phyloP scores from a whole-genome alignment of 2,888 invertebrate genomes.

The Branchipolynoe longqiensis region DNA sequence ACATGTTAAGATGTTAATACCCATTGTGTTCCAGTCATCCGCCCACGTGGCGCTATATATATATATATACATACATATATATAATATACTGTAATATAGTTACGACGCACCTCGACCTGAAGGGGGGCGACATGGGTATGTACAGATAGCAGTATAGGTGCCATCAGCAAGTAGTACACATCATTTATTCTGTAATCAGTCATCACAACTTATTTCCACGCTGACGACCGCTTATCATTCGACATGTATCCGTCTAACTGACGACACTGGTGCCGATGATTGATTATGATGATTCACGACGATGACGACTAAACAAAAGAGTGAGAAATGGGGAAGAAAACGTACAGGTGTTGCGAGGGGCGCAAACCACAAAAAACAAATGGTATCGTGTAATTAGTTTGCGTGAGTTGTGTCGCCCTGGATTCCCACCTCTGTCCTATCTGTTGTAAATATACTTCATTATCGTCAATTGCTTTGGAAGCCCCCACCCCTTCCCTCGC shows the following conservation, averaged over 20 bases:
- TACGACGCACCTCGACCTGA: background rate
- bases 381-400: conserved; percentile 39
- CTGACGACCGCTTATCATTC: background rate
- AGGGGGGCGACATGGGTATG: conserved; percentile 27
- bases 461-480: conserved; percentile 56
- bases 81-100: too few relatives aligned
- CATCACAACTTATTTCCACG: conserved; percentile 2
- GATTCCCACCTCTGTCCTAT: conserved; percentile 37
- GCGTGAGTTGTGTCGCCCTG: conserved; percentile 16
- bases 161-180: conserved; percentile 4
- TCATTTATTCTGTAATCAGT: conserved; percentile 39
- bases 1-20: conserved; percentile 29
- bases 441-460: conserved; percentile 8
- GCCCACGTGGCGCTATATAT: background rate
- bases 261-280: too few relatives aligned
- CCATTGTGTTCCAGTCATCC: conserved; percentile 42
- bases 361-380: conserved; percentile 22
- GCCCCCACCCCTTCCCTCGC: too few relatives aligned
- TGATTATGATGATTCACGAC: too few relatives aligned
- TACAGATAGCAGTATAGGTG: conserved; percentile 14
- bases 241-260: conserved; percentile 28
- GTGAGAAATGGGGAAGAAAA: conserved; percentile 1
- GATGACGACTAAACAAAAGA: too few relatives aligned
- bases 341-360: background rate
- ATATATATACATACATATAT: too few relatives aligned